Evolutionary conservation across 37 sponge, comb jelly and placozoan species (phyloP).

Genomic region (Aplysina aerophoba): DNA sequence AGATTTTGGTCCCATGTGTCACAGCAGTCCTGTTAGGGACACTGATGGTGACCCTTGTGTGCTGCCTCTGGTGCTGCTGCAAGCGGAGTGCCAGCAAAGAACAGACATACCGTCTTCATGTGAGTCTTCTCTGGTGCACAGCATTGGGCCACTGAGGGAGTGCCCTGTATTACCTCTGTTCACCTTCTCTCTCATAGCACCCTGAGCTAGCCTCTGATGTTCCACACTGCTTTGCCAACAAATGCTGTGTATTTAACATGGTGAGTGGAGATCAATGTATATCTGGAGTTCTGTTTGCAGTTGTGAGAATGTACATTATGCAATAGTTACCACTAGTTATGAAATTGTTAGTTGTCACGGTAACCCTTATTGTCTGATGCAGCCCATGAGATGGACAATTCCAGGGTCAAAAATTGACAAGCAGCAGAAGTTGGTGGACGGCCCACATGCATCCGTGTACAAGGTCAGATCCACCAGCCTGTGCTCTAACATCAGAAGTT

Average conservation of each 20-base stretch:
- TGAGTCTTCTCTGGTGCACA: background rate
- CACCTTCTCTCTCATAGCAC: too few species aligned
- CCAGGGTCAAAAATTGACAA: too few species aligned
- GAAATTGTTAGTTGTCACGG: background rate
- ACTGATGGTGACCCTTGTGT: background rate
- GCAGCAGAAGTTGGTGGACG: too few species aligned
- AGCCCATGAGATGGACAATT: too few species aligned
- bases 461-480: too few species aligned
- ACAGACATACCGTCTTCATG: background rate
- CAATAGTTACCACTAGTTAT: background rate
- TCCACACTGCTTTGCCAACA: too few species aligned
- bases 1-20: background rate
- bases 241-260: too few species aligned
- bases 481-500: too few species aligned
- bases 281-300: background rate
- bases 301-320: background rate
- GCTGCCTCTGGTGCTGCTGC: background rate
- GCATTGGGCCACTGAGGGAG: background rate
- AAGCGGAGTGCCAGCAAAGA: background rate
- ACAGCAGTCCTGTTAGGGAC: background rate
- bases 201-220: too few species aligned
- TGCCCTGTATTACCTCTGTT: background rate
- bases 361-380: too few species aligned
- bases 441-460: too few species aligned
- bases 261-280: background rate